Base-by-base conservation (phyloP, 30 jellyfish, hydroid and myxozoan species). In the Aurelia coerulea region DNA sequence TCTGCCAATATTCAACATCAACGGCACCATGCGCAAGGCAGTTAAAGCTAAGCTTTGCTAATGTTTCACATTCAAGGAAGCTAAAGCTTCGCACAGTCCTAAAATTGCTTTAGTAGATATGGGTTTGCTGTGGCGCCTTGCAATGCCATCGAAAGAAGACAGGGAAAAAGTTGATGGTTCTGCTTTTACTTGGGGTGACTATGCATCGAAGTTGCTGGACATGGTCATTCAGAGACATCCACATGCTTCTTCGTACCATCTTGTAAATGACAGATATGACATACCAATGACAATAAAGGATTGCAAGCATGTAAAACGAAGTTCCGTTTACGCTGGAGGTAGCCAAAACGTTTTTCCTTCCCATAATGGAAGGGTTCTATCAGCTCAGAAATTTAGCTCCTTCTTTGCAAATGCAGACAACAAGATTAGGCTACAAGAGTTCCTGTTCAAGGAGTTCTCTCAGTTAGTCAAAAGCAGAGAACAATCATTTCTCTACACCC, bases 61-160 rank as follows among this genome's bases (percentile, higher is more conserved):
- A 14, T n/a, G 19, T 6, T 33, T 67, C 78, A 67, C 33, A n/a
- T 33, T 67, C 33, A 32, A 67, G 33, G 78, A 67, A 5, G 53
- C 33, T 33, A 12, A 58, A 75, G 49, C 52, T 39, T 75, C 54
- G 86, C 54, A 78, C 13, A 77, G 54, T 77, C 50, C 86, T 39
- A 78, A 41, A 77, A 75, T 58, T 39, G 86, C 86, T 42, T 77
- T 75, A 39, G 78, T 75, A 35, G 76, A 75, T 77, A 75, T 75
- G 86, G 86, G 86, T 75, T 75, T 75, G 23, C 54, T 39, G 29
- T 75, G 73, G 86, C 86, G 86, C 86, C 53, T 75, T 39, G 86
- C 86, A 75, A 75, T 53, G 50, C 86, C 74, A 75, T 10, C 86
- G 50, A 78, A 50, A 75, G 74, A 75, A 39, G 86, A 58, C 49